Base-by-base conservation (phyloP, 2,113 vertebrate genomes). In the Dasyornis broadbenti region DNA sequence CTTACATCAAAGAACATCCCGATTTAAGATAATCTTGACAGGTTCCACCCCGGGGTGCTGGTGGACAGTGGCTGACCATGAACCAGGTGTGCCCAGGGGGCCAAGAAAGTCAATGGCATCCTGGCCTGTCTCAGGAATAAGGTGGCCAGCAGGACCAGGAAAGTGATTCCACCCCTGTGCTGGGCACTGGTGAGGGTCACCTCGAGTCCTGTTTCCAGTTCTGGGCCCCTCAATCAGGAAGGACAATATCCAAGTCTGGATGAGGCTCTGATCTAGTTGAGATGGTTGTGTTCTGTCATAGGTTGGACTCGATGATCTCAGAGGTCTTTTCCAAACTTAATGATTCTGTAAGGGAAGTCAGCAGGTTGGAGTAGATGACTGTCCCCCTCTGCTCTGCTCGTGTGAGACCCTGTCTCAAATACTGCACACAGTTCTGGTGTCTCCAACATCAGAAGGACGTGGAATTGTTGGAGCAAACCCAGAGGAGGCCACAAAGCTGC, bases 341-440 rank as follows among this genome's bases (percentile, higher is more conserved):
- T 6, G 30, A 24, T 30, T 2, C 60, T 57, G 10, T 11, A 13
- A 40, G 30, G 15, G 35, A n/a, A n/a, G n/a, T 13, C 70, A 56
- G 30, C 42, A n/a, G n/a, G 15, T 47, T 0, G 3, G 22, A 65
- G 12, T 1, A n/a, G 42, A 11, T 0, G 0, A 40, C 1, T 56
- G 28, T 20, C 22, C 39, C 26, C 4, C 54, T 60, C 24, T 9
- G 8, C 30, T 44, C 28, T 23, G 69, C 49, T 12, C 59, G 5
- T 6, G 17, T 33, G 69, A 39, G 59, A 28, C 5, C 10, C 12
- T 23, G 16, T 5, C 42, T 24, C 30, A 28, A 8, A 13, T 6
- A 12, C 18, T 3, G 59, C 0, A 1, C 49, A 4, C 19, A 16
- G 28, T 1, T 9, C 22, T 39, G 68, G 18, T 15, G n/a, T 15